Percentiles rank a stretch among this genome's conserved stretches.
These are phyloP conservation scores for Melanchra persicariae DNA, from an alignment of 2,888 invertebrate genomes.

Conservation along the genomic window DNA sequence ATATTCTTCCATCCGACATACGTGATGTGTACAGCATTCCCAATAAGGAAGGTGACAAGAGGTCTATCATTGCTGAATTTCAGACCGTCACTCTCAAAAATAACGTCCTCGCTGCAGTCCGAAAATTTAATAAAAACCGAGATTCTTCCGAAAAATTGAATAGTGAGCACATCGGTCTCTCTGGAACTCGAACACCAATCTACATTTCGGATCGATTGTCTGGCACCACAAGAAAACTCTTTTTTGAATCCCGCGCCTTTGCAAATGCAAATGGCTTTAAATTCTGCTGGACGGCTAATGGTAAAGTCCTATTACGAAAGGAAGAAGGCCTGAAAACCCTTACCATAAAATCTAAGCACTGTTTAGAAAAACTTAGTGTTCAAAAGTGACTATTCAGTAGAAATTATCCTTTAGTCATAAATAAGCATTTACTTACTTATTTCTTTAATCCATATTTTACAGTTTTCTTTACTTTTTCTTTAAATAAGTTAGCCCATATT, in stretches of 20 bases:
- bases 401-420: too few relatives aligned
- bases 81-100: constrained; percentile 1
- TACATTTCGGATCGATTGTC: too few relatives aligned
- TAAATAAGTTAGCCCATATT: too few relatives aligned
- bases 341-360: not conserved
- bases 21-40: constrained; percentile 11
- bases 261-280: not conserved
- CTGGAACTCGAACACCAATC: too few relatives aligned
- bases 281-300: constrained; percentile 7
- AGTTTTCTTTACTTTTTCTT: not conserved
- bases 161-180: too few relatives aligned
- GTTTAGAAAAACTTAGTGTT: too few relatives aligned
- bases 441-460: too few relatives aligned
- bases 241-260: not conserved
- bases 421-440: too few relatives aligned
- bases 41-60: constrained; percentile 11
- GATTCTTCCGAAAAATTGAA: too few relatives aligned
- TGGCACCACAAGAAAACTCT: not conserved
- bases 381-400: too few relatives aligned
- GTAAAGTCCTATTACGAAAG: constrained; percentile 10
- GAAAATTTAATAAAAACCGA: too few relatives aligned
- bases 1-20: constrained; percentile 9
- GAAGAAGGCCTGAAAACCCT: constrained; percentile 6
- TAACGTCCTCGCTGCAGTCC: too few relatives aligned
- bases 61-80: constrained; percentile 8